Conservation (phyloP, 2,888 invertebrate species). For the Cheiracanthium punctorium region DNA sequence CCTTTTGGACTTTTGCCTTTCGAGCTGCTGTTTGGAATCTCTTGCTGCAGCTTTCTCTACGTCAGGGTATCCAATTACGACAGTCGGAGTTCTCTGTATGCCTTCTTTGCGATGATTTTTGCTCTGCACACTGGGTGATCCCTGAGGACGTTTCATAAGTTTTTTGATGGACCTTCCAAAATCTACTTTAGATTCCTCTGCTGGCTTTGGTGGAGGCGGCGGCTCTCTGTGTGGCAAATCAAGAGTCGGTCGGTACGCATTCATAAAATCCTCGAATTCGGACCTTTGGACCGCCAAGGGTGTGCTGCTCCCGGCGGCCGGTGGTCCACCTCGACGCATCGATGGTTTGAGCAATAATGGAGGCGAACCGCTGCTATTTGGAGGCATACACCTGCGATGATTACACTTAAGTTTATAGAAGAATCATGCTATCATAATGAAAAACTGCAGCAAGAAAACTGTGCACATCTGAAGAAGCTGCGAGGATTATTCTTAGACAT, state of each 20-base stretch:
- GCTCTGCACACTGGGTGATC: constrained; percentile 24
- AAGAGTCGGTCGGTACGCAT: constrained; percentile 58
- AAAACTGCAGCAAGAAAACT: too few species aligned
- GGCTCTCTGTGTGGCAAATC: constrained; percentile 24
- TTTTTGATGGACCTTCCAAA: constrained; percentile 61
- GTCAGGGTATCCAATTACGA: constrained; percentile 24
- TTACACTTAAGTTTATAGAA: not conserved
- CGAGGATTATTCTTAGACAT: too few species aligned
- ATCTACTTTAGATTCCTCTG: constrained; percentile 44
- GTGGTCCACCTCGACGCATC: constrained; percentile 57
- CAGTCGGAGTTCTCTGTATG: constrained; percentile 39
- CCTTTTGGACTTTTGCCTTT: constrained; percentile 45
- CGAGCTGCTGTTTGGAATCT: constrained; percentile 22
- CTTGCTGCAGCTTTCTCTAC: constrained; percentile 31
- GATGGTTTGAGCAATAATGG: constrained; percentile 32
- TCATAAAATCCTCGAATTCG: constrained; percentile 65
- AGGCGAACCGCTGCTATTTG: constrained; percentile 51
- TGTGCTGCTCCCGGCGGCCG: constrained; percentile 45
- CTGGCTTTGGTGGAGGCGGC: constrained; percentile 7
- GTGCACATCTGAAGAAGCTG: too few species aligned
- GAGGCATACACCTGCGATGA: constrained; percentile 50
- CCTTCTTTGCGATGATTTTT: constrained; percentile 53
- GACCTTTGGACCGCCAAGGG: constrained; percentile 56
- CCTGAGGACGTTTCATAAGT: constrained; percentile 47
- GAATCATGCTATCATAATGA: not conserved